These are phyloP conservation scores for Neodiprion fabricii DNA, from an alignment of 1,140 invertebrate species.

Conservation along the genomic window DNA sequence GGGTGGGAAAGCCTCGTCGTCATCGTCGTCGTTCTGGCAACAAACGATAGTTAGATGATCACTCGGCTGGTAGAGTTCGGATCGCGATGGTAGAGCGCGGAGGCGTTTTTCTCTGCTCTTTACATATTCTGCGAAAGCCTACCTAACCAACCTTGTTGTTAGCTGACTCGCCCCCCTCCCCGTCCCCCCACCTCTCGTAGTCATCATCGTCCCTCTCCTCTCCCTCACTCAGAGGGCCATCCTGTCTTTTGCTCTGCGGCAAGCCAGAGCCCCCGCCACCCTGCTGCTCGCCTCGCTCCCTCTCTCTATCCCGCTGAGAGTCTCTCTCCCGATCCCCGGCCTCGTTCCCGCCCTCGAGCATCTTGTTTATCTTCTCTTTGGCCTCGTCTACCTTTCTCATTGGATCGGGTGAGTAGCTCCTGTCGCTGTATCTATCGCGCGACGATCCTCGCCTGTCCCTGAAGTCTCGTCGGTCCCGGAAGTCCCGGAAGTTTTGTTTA, in stretches of 20 bases:
- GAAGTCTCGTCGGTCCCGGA: constrained; percentile 67
- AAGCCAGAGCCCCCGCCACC: constrained; percentile 29
- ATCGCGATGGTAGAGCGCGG: constrained; percentile 10
- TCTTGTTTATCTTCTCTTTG: constrained; percentile 69
- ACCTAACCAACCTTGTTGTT: constrained; percentile 53
- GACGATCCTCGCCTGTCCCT: constrained; percentile 48
- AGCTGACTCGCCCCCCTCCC: constrained; percentile 39
- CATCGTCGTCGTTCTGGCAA: constrained; percentile 46
- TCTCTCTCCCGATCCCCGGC: constrained; percentile 20
- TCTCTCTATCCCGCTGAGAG: not conserved
- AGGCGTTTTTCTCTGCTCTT: constrained; percentile 29
- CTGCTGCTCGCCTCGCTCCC: constrained; percentile 27
- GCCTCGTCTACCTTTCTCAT: constrained; percentile 67
- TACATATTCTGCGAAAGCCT: constrained; percentile 10
- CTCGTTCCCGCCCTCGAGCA: constrained; percentile 62
- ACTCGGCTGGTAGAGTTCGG: constrained; percentile 39
- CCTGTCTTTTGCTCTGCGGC: constrained; percentile 58
- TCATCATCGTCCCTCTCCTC: constrained; percentile 74
- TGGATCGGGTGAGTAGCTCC: constrained; percentile 67
- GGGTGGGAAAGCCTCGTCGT: constrained; percentile 35
- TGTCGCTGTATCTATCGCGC: constrained; percentile 62
- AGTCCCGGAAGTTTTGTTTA: constrained; percentile 69
- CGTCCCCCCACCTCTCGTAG: constrained; percentile 56
- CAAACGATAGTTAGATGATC: constrained; percentile 48
- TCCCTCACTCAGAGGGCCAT: constrained; percentile 73